Base-by-base conservation (phyloP, 2,888 invertebrate genomes). In the Dasypogon diadema region DNA sequence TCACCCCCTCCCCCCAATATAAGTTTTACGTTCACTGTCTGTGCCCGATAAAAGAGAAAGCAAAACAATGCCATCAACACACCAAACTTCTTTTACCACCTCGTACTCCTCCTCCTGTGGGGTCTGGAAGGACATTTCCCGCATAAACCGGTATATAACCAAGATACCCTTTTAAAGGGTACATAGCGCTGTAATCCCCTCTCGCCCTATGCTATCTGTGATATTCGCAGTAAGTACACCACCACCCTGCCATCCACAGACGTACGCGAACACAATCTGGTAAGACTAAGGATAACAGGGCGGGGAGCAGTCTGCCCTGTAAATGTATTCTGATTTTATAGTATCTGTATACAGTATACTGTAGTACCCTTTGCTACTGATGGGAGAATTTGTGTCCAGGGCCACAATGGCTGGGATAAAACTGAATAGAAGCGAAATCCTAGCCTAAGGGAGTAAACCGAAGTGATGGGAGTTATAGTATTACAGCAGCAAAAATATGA, bases 21-120 rank as follows among this genome's bases (percentile, higher is more conserved):
- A n/a, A n/a, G n/a, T 42, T 60, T 60, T 60, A 60, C 60, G 60
- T 60, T 60, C 60, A 60, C 60, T 60, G 60, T 34, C 60, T 60
- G 60, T n/a, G 60, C 60, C 37, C 60, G 37, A 60, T 60, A 60
- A 60, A 60, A 60, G 60, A 60, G 60, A 60, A 60, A 60, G 60
- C 60, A 60, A 60, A 60, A 60, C 60, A 60, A 21, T 60, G 18
- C 34, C 60, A 60, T 60, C 60, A 60, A 60, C 60, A 60, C 14
- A 60, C 60, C 60, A 21, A 60, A 3, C 60, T 10, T 21, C 37
- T 37, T 6, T n/a, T 4, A 10, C 60, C 58, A 16, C 34, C 5
- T 26, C 58, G 26, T 58, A 5, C 30, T 58, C 10, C 16, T 18
- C 37, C 21, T 37, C 34, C 60, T 42, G 1, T 42, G 21, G 60